Conservation (phyloP, 2,797 vertebrate species). For the Miichthys miiuy region DNA sequence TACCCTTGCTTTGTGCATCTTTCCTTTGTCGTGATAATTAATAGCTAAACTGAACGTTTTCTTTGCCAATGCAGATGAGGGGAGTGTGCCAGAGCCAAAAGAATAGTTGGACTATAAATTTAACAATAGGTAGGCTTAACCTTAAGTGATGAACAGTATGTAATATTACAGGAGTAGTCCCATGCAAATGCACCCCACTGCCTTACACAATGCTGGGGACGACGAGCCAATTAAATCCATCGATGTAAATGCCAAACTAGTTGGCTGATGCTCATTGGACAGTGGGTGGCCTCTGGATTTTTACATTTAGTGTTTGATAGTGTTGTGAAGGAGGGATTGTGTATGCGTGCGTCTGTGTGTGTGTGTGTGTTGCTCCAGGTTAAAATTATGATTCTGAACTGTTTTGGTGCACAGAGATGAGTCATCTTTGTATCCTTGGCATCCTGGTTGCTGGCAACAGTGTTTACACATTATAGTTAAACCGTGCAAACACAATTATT, state of each 20-base stretch:
- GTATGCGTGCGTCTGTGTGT: not conserved
- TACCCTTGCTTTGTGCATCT: constrained; percentile 83
- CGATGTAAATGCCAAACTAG: constrained; percentile 67
- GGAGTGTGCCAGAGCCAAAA: constrained; percentile 64
- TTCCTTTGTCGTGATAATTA: constrained; percentile 83
- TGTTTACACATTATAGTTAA: constrained; percentile 21
- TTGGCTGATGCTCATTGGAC: constrained; percentile 69
- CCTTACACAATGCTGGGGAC: constrained; percentile 61
- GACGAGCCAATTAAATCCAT: constrained; percentile 76
- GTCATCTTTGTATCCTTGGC: constrained; percentile 40
- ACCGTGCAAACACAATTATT: constrained; percentile 26
- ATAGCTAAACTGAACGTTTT: constrained; percentile 79
- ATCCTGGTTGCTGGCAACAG: constrained; percentile 7
- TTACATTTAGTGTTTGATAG: constrained; percentile 44
- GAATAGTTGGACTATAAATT: constrained; percentile 77
- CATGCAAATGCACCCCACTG: constrained; percentile 64
- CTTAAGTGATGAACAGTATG: constrained; percentile 72
- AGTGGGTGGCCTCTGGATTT: constrained; percentile 58
- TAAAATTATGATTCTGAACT: constrained; percentile 44
- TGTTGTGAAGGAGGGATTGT: constrained; percentile 30
- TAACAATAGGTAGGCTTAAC: constrained; percentile 81
- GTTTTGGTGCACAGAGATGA: constrained; percentile 41
- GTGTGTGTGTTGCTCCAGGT: constrained; percentile 28
- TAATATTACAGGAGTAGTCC: constrained; percentile 63
- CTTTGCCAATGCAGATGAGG: constrained; percentile 79